Conservation (phyloP, 2,888 invertebrate species). For the Allacma fusca region DNA sequence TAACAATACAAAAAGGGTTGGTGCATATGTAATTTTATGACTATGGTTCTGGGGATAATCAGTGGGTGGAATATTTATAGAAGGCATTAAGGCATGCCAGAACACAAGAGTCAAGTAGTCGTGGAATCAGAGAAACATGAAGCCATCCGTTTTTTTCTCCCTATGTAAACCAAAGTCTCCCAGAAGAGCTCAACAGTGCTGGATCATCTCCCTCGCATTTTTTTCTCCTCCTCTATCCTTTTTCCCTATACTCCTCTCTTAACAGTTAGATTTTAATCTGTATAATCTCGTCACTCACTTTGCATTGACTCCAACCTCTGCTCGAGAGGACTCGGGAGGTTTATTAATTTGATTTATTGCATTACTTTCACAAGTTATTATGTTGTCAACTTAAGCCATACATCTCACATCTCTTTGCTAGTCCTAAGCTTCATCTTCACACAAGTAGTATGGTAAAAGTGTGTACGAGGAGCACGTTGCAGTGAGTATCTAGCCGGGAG, state of each 20-base stretch:
- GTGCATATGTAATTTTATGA: conserved; percentile 14
- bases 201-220: conserved; percentile 14
- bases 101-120: conserved; percentile 13
- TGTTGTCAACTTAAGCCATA: conserved; percentile 9
- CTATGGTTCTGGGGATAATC: conserved; percentile 23
- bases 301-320: not conserved
- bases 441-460: no score
- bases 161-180: conserved; percentile 18
- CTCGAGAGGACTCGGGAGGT: conserved; percentile 16
- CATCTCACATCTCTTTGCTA: not conserved
- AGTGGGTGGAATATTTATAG: conserved; percentile 37
- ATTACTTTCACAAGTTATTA: conserved; percentile 4
- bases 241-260: not conserved
- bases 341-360: conserved; percentile 16
- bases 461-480: no score
- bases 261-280: conserved; percentile 3
- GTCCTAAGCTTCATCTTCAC: not conserved
- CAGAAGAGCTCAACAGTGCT: conserved; percentile 6
- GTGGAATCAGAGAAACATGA: conserved; percentile 13
- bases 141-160: conserved; percentile 26
- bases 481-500: no score
- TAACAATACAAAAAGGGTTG: conserved; percentile 13
- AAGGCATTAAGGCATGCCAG: conserved; percentile 33
- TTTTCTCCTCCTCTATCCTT: not conserved
- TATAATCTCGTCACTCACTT: conserved; percentile 16